Conservation (phyloP, 1,140 invertebrate genomes). For the Episyrphus balteatus region DNA sequence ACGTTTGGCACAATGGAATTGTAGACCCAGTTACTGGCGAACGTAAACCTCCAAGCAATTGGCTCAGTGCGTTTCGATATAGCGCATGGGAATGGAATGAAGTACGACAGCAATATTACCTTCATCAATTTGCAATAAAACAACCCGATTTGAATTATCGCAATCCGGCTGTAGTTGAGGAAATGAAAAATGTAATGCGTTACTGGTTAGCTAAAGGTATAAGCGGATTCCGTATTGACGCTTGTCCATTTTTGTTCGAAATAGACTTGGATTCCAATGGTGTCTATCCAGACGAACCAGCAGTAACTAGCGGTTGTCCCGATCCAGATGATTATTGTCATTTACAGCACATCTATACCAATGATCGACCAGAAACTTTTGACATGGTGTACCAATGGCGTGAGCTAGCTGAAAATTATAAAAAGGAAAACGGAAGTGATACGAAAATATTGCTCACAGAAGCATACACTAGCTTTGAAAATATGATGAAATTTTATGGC, state of each 20-base stretch:
- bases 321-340: slow-evolving; percentile 43
- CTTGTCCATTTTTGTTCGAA: slow-evolving; percentile 48
- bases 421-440: slow-evolving; percentile 38
- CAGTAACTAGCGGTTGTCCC: slow-evolving; percentile 28
- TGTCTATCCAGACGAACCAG: slow-evolving; percentile 47
- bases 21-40: slow-evolving; percentile 24
- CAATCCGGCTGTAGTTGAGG: slow-evolving; percentile 41
- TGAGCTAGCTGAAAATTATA: slow-evolving; percentile 45
- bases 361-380: slow-evolving; percentile 47
- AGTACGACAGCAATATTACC: slow-evolving; percentile 44
- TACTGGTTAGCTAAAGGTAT: slow-evolving; percentile 64
- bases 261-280: slow-evolving; percentile 38
- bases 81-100: slow-evolving; percentile 46
- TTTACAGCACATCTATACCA: slow-evolving; percentile 50
- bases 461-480: slow-evolving; percentile 43
- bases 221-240: slow-evolving; percentile 58
- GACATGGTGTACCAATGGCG: slow-evolving; percentile 51
- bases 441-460: slow-evolving; percentile 50
- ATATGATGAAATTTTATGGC: slow-evolving; percentile 51
- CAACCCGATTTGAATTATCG: slow-evolving; percentile 63
- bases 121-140: slow-evolving; percentile 48
- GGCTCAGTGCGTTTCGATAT: slow-evolving; percentile 38
- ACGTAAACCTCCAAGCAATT: slow-evolving; percentile 43
- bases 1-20: slow-evolving; percentile 53
- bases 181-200: slow-evolving; percentile 49